A percentile compares a stretch with the other conserved stretches of the same genome.
Evolutionary conservation across 2,888 invertebrate species (phyloP).

Genomic region (Thereva unica): DNA sequence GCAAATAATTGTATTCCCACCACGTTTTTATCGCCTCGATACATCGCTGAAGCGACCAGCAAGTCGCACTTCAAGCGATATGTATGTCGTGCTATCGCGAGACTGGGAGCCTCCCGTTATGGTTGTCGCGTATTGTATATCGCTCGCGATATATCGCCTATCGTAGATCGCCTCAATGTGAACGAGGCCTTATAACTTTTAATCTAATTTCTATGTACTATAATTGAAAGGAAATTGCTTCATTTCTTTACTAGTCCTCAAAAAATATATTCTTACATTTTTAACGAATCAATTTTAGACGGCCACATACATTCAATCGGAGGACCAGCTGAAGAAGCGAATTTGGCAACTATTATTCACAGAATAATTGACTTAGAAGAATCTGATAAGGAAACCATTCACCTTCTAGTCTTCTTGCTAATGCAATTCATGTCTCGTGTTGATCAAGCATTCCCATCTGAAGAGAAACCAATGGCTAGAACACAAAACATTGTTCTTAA

Average conservation of each 20-base stretch:
- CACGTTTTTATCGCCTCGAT: too few species aligned
- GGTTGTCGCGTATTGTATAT: too few species aligned
- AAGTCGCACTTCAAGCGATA: too few species aligned
- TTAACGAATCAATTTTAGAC: slow-evolving; percentile 60
- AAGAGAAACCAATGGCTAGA: slow-evolving; percentile 79
- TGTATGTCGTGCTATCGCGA: too few species aligned
- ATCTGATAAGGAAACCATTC: slow-evolving; percentile 93
- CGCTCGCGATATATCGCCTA: too few species aligned
- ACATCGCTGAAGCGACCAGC: too few species aligned
- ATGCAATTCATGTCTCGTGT: slow-evolving; percentile 92
- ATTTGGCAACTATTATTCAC: slow-evolving; percentile 77
- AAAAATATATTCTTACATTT: background rate
- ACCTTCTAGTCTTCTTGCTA: slow-evolving; percentile 89
- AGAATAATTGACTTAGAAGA: slow-evolving; percentile 92
- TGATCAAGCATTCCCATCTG: slow-evolving; percentile 81
- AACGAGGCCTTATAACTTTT: too few species aligned
- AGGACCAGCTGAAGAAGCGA: slow-evolving; percentile 79
- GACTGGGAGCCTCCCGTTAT: too few species aligned
- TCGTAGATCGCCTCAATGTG: too few species aligned
- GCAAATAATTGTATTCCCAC: too few species aligned
- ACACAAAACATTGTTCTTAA: slow-evolving; percentile 86
- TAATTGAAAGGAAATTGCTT: background rate
- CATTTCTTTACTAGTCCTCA: background rate
- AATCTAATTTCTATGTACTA: too few species aligned
- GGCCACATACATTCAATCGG: slow-evolving; percentile 84